Evolutionary conservation across 1,140 invertebrate genomes (phyloP).

Genomic region (Drosophila subobscura): DNA sequence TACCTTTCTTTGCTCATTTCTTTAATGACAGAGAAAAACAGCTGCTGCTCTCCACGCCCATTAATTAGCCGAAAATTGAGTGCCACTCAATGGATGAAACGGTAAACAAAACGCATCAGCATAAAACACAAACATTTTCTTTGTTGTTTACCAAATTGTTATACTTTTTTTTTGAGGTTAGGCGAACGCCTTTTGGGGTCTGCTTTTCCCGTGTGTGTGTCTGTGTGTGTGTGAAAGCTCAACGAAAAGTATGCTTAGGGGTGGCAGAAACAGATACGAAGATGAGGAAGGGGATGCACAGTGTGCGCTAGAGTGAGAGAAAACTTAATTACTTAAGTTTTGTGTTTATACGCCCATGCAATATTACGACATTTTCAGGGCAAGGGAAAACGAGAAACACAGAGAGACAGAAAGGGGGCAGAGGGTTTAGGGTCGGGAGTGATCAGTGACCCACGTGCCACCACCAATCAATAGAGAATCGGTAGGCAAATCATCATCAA

Average conservation of each 20-base stretch:
- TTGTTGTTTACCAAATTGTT: constrained; percentile 63
- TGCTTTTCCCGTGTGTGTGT: not conserved
- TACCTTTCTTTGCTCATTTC: constrained; percentile 31
- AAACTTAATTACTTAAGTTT: constrained; percentile 64
- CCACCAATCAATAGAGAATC: constrained; percentile 9
- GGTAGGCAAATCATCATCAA: constrained; percentile 45
- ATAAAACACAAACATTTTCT: constrained; percentile 36
- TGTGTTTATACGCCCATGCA: constrained; percentile 37
- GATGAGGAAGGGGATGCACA: not conserved
- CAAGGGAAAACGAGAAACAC: not conserved
- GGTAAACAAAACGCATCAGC: constrained; percentile 49
- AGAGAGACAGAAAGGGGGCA: not conserved
- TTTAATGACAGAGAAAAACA: constrained; percentile 48
- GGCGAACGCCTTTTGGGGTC: constrained; percentile 58
- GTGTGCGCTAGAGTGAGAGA: constrained; percentile 18
- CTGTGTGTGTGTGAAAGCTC: constrained; percentile 28
- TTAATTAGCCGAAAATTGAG: constrained; percentile 60
- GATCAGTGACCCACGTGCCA: constrained; percentile 15
- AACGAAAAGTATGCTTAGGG: constrained; percentile 20
- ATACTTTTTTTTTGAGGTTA: constrained; percentile 64
- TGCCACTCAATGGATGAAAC: constrained; percentile 38
- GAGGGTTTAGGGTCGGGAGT: not conserved
- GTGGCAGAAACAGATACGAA: constrained; percentile 14
- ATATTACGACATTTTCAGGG: constrained; percentile 36
- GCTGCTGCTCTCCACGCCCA: constrained; percentile 41